These are phyloP conservation scores for Clepsis dumicolana DNA, from an alignment of 2,888 invertebrate species.

Conservation along the genomic window DNA sequence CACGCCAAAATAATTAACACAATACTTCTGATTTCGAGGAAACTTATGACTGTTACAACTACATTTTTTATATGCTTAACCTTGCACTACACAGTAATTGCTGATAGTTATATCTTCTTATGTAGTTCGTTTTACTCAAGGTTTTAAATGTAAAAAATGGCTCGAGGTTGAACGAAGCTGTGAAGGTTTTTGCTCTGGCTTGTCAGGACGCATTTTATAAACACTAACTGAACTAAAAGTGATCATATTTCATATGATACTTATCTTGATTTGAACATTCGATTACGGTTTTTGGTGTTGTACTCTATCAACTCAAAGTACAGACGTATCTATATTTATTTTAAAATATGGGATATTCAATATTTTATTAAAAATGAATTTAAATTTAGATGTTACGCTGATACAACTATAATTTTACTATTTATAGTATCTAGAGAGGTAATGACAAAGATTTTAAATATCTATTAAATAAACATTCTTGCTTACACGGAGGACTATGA, in stretches of 20 bases:
- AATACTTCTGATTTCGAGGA: neutral
- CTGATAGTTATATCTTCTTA: slow-evolving; percentile 8
- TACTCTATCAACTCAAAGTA: slow-evolving; percentile 43
- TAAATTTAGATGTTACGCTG: slow-evolving; percentile 64
- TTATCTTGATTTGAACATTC: slow-evolving; percentile 42
- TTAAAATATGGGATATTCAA: slow-evolving; percentile 47
- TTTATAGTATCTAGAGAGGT: slow-evolving; percentile 78
- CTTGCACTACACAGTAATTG: slow-evolving; percentile 15
- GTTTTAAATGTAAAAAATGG: neutral
- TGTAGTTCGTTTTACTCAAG: slow-evolving; percentile 3
- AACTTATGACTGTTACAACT: slow-evolving; percentile 2
- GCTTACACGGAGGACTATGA: slow-evolving; percentile 71
- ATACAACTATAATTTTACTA: slow-evolving; percentile 76
- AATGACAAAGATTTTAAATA: slow-evolving; percentile 70
- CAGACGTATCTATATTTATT: slow-evolving; percentile 42
- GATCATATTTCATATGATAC: slow-evolving; percentile 38
- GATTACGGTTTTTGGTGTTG: slow-evolving; percentile 44
- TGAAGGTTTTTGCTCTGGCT: slow-evolving; percentile 12
- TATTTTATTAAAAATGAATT: slow-evolving; percentile 49
- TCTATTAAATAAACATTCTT: slow-evolving; percentile 74
- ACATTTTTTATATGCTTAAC: neutral
- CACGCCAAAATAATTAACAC: neutral
- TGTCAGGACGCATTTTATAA: slow-evolving; percentile 39
- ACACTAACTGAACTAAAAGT: slow-evolving; percentile 14
- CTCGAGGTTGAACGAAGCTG: neutral